These are phyloP conservation scores for Vicugna pacos DNA, from an alignment of 2,113 vertebrate species.

Conservation along the genomic window DNA sequence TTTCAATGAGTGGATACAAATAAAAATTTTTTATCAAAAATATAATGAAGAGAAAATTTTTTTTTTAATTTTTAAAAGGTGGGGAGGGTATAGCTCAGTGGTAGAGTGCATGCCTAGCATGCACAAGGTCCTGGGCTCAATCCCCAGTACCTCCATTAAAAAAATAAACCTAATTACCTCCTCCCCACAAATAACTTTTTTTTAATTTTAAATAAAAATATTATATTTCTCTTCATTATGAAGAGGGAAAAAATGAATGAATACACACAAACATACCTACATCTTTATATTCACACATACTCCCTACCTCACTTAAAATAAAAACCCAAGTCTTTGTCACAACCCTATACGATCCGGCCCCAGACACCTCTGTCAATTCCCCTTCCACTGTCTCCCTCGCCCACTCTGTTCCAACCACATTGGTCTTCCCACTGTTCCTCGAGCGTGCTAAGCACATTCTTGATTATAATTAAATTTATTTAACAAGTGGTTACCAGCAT, in stretches of 20 bases:
- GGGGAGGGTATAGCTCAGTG: too few relatives aligned
- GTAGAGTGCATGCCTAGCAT: too few relatives aligned
- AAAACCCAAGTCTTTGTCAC: background rate
- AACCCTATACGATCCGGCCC: background rate
- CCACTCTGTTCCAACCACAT: background rate
- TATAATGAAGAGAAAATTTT: too few relatives aligned
- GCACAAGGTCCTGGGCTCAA: too few relatives aligned
- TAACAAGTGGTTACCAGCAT: conserved; percentile 6
- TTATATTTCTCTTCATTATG: too few relatives aligned
- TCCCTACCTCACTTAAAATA: conserved; percentile 30
- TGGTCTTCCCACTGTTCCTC: background rate
- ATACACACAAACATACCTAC: conserved; percentile 1
- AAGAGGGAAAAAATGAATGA: background rate
- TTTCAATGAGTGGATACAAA: conserved; percentile 34
- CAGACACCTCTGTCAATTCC: background rate
- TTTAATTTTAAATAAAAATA: too few relatives aligned
- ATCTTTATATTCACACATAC: conserved; percentile 50
- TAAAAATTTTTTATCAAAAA: background rate
- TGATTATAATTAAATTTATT: conserved; percentile 33
- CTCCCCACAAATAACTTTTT: too few relatives aligned
- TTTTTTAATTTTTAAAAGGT: too few relatives aligned
- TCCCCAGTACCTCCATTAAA: too few relatives aligned
- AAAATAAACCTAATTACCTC: too few relatives aligned
- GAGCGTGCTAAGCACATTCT: background rate
- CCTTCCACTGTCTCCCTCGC: background rate